Evolutionary conservation across 2,113 vertebrate genomes (phyloP), one percentile per base, ranked within the genome.

Genomic region (Pachycephala philippinensis): DNA sequence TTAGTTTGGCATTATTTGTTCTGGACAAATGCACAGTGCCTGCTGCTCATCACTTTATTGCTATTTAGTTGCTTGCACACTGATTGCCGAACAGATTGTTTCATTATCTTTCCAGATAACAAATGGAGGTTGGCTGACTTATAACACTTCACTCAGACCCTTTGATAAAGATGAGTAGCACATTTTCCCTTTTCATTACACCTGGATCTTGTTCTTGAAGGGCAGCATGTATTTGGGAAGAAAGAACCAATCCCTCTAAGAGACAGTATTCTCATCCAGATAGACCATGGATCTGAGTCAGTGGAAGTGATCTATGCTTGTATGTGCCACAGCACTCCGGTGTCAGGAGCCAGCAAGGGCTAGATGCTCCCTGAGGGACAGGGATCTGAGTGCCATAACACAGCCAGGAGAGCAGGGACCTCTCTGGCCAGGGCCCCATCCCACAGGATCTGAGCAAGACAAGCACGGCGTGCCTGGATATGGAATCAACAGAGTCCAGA

Each of bases 1-100:
- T 94, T 93, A 84, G 45, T 88, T 77, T 61, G 79, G 84, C 76
- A 33, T 66, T 8, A 88, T 96, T 86, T 83, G 53, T 86, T 92
- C 60, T 39, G 59, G 71, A 84, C 76, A 94, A 86, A 93, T 39
- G 31, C 27, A 61, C 33, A 24, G 28, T 69, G 63, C 31, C 88
- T 92, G 85, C 69, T 95, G 87, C 68, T 93, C 71, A 53, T 95
- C 76, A 80, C 61, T 86, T 84, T 27, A 40, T 53, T 87, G 44
- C 93, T 93, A 63, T 50, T 91, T 50, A 72, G 79, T 72, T 74
- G 63, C 47, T 63, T 24, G 30, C 44, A 49, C 37, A 12, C 50
- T 31, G 53, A 72, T 45, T 71, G 71, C 63, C 0, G 0, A 88
- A 76, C 61, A 74, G 82, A 37, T 94, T 83, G 30, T 90, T 95